Conservation (phyloP, 2,888 invertebrate species). For the Macaria notata region DNA sequence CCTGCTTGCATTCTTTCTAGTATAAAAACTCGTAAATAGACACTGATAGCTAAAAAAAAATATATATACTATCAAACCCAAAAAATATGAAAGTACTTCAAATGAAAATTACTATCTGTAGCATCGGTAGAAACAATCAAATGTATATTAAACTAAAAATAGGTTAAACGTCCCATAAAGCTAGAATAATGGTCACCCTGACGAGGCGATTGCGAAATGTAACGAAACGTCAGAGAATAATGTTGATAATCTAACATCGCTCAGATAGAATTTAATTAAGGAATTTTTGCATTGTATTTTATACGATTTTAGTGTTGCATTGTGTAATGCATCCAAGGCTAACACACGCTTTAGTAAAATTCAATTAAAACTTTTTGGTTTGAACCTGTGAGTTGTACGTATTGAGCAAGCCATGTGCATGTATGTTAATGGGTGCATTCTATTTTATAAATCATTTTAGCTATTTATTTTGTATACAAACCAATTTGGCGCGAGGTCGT, state of each 20-base stretch:
- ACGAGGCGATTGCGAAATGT: slow-evolving; percentile 28
- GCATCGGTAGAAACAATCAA: too few species aligned
- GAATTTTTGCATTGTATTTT: slow-evolving; percentile 26
- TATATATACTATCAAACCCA: too few species aligned
- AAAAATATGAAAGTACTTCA: too few species aligned
- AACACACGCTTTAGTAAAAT: neutral
- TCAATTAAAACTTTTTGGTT: too few species aligned
- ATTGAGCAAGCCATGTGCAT: slow-evolving; percentile 4
- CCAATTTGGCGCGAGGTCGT: slow-evolving; percentile 4
- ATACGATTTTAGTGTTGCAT: slow-evolving; percentile 20
- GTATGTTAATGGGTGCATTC: neutral
- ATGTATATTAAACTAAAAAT: too few species aligned
- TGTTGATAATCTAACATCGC: slow-evolving; percentile 52
- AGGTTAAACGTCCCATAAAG: slow-evolving; percentile 9
- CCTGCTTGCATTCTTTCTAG: too few species aligned
- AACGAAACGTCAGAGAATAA: slow-evolving; percentile 33
- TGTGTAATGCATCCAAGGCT: slow-evolving; percentile 29
- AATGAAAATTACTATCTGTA: too few species aligned
- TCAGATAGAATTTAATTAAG: slow-evolving; percentile 36
- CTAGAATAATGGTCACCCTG: slow-evolving; percentile 41
- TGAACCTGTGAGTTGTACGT: neutral
- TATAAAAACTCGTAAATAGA: too few species aligned
- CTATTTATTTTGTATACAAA: slow-evolving; percentile 3
- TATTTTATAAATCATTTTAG: slow-evolving; percentile 1
- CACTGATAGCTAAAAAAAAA: too few species aligned